phyloP scores from a whole-genome alignment of 64 coral and sea anemone genomes.

The Dendronephthya gigantea region DNA sequence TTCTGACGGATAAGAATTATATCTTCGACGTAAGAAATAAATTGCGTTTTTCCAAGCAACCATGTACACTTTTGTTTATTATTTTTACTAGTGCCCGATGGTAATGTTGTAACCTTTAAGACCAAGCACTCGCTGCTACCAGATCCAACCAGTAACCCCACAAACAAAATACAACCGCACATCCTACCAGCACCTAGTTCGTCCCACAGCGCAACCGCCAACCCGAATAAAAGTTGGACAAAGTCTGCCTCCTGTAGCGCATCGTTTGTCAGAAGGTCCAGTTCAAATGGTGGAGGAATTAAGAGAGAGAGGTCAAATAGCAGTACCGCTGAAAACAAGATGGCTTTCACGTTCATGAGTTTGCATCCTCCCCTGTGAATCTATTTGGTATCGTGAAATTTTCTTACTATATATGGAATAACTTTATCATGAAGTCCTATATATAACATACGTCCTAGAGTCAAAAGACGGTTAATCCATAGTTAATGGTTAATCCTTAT shows the following conservation, averaged over 20 bases:
- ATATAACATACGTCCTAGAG: too few species aligned
- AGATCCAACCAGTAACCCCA: background rate
- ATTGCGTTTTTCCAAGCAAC: too few species aligned
- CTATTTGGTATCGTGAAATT: background rate
- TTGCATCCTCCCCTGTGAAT: background rate
- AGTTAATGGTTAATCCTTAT: too few species aligned
- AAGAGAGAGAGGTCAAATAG: background rate
- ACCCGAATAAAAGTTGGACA: background rate
- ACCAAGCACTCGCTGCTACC: slow-evolving; percentile 7
- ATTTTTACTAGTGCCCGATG: background rate
- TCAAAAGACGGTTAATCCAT: too few species aligned
- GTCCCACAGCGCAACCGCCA: background rate
- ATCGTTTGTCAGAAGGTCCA: background rate
- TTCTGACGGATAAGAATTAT: too few species aligned
- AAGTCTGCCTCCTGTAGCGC: background rate
- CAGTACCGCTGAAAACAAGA: background rate
- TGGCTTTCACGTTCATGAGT: background rate
- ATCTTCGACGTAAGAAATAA: too few species aligned
- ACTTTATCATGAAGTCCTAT: too few species aligned
- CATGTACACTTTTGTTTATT: background rate
- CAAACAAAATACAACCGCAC: background rate
- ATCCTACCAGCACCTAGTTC: background rate
- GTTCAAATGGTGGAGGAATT: background rate
- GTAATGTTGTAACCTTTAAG: background rate
- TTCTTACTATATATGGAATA: background rate